Conservation (phyloP, 2,888 invertebrate species). For the Temnothorax rugatulus region DNA sequence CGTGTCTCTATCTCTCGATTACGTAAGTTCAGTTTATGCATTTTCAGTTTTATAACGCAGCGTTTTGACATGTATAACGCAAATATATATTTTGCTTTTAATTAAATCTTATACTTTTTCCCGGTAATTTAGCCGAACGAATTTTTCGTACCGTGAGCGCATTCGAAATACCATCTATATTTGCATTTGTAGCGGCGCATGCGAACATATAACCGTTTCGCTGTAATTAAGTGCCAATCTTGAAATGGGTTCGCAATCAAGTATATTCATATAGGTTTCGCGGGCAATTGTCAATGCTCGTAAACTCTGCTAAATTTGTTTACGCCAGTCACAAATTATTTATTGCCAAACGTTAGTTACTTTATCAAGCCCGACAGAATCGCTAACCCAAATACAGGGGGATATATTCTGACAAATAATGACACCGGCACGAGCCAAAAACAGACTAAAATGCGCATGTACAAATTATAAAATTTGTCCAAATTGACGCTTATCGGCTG, state of each 20-base stretch:
- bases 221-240: slow-evolving; percentile 54
- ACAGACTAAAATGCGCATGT: slow-evolving; percentile 34
- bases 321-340: slow-evolving; percentile 48
- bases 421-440: slow-evolving; percentile 44
- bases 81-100: not conserved
- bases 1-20: not conserved
- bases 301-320: slow-evolving; percentile 52
- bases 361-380: slow-evolving; percentile 44
- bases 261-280: slow-evolving; percentile 51
- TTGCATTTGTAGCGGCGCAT: slow-evolving; percentile 1
- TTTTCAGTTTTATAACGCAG: not conserved
- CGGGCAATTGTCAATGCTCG: slow-evolving; percentile 47
- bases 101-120: slow-evolving; percentile 24
- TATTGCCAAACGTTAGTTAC: slow-evolving; percentile 32
- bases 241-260: slow-evolving; percentile 47
- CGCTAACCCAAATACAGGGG: not conserved
- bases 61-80: not conserved
- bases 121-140: not conserved
- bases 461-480: slow-evolving; percentile 47
- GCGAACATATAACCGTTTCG: slow-evolving; percentile 4
- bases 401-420: slow-evolving; percentile 47
- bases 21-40: not conserved
- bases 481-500: slow-evolving; percentile 47
- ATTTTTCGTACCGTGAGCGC: not conserved
- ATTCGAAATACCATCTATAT: slow-evolving; percentile 6